These are phyloP conservation scores for Thymelicus sylvestris DNA, from an alignment of 2,888 invertebrate genomes.

Conservation along the genomic window DNA sequence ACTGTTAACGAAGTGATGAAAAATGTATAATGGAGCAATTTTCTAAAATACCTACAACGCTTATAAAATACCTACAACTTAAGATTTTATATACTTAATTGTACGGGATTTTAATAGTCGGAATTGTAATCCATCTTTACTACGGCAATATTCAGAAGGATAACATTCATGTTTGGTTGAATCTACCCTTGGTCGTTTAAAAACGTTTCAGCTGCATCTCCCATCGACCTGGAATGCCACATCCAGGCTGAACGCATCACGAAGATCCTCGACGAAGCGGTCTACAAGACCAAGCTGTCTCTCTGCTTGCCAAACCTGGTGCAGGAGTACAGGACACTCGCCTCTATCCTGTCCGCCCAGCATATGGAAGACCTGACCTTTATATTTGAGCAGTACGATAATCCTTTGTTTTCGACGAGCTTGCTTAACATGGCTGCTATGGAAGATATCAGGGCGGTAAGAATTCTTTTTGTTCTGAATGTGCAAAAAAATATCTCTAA, in stretches of 20 bases:
- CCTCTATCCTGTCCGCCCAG: slow-evolving; percentile 54
- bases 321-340: slow-evolving; percentile 65
- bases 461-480: slow-evolving; percentile 40
- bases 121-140: no score
- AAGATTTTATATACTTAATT: no score
- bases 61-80: no score
- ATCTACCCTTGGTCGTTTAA: no score
- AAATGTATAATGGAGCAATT: no score
- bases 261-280: slow-evolving; percentile 76
- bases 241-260: slow-evolving; percentile 83
- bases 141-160: no score
- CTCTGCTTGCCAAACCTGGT: slow-evolving; percentile 68
- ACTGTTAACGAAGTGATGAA: no score
- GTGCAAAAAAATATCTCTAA: no score
- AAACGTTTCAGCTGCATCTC: slow-evolving; percentile 59
- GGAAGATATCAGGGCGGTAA: slow-evolving; percentile 71
- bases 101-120: no score
- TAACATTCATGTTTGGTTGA: no score
- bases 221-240: slow-evolving; percentile 79
- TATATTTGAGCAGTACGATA: slow-evolving; percentile 78
- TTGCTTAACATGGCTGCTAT: slow-evolving; percentile 67
- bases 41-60: no score
- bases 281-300: slow-evolving; percentile 77
- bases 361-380: slow-evolving; percentile 74
- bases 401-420: slow-evolving; percentile 67